These are phyloP conservation scores for Polymixis lichenea DNA, from an alignment of 2,888 invertebrate genomes.

Conservation along the genomic window DNA sequence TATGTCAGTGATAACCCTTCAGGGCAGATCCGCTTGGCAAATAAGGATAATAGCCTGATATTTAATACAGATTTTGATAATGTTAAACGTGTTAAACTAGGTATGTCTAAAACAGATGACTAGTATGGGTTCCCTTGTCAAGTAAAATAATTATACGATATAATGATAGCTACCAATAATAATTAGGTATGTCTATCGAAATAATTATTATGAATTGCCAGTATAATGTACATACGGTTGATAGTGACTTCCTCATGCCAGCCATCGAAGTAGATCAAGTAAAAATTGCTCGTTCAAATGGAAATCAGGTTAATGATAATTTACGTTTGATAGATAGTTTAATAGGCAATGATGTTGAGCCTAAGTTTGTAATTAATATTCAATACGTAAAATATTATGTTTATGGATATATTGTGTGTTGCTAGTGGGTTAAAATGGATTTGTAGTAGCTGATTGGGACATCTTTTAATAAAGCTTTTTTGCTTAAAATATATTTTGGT, in stretches of 20 bases:
- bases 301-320: conserved; percentile 60
- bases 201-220: conserved; percentile 44
- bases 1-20: conserved; percentile 16
- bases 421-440: conserved; percentile 11
- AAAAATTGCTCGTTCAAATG: conserved; percentile 54
- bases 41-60: conserved; percentile 33
- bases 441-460: neutral
- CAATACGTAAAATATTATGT: conserved; percentile 26
- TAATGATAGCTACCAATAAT: conserved; percentile 28
- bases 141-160: conserved; percentile 23
- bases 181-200: conserved; percentile 30
- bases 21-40: conserved; percentile 20
- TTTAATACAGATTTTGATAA: conserved; percentile 43
- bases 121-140: conserved; percentile 35
- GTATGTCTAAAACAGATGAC: conserved; percentile 37
- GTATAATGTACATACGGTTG: conserved; percentile 23
- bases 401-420: conserved; percentile 22
- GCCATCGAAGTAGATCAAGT: conserved; percentile 57
- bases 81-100: conserved; percentile 15
- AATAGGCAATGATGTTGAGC: conserved; percentile 36
- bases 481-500: neutral
- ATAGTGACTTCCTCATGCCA: conserved; percentile 52
- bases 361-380: conserved; percentile 49
- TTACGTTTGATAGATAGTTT: conserved; percentile 50
- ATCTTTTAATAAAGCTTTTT: neutral